Evolutionary conservation across 2,888 invertebrate species (phyloP).

Genomic region (Pollenia amentaria): DNA sequence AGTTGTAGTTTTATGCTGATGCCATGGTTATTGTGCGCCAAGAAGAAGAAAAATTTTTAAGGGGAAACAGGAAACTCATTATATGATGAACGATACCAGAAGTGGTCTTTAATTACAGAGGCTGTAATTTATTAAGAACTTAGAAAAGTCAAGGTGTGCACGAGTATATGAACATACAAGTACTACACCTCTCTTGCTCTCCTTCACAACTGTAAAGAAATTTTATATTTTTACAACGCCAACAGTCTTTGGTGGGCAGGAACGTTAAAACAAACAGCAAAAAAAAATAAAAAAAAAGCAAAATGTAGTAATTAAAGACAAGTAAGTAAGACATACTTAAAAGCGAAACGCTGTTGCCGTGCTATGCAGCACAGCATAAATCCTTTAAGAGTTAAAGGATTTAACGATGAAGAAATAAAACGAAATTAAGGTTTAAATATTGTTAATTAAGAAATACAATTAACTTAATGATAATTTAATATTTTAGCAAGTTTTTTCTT

Average conservation of each 20-base stretch:
- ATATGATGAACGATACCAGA: slow-evolving; percentile 75
- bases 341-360: neutral
- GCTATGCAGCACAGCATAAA: slow-evolving; percentile 40
- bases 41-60: slow-evolving; percentile 8
- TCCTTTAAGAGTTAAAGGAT: slow-evolving; percentile 66
- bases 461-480: slow-evolving; percentile 63
- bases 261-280: neutral
- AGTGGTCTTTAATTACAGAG: slow-evolving; percentile 74
- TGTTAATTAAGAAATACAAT: slow-evolving; percentile 63
- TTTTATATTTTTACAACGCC: slow-evolving; percentile 45
- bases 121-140: slow-evolving; percentile 74
- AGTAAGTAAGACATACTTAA: slow-evolving; percentile 51
- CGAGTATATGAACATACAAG: slow-evolving; percentile 48
- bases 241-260: slow-evolving; percentile 16
- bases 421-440: slow-evolving; percentile 31
- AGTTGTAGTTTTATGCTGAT: slow-evolving; percentile 39
- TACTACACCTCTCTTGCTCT: slow-evolving; percentile 23
- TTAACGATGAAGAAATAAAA: slow-evolving; percentile 47
- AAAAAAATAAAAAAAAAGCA: slow-evolving; percentile 1
- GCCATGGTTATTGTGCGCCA: slow-evolving; percentile 39
- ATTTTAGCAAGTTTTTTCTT: neutral
- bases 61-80: slow-evolving; percentile 74
- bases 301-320: slow-evolving; percentile 63
- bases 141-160: slow-evolving; percentile 70
- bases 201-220: slow-evolving; percentile 40